phyloP scores from a whole-genome alignment of 2,113 vertebrate genomes.

The Calcarius ornatus region DNA sequence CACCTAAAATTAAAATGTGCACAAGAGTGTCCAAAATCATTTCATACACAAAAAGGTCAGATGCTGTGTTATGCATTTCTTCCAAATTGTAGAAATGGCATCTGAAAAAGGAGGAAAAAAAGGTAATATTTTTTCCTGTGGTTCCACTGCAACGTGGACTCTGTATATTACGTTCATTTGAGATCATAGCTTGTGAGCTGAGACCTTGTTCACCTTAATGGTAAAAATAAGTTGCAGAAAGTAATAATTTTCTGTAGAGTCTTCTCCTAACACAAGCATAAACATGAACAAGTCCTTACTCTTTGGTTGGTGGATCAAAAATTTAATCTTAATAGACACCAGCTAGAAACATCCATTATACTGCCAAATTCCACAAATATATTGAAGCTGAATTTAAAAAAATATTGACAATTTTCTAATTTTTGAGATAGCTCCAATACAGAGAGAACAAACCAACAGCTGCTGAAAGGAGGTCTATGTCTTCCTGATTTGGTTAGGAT shows the following conservation, averaged over 20 bases:
- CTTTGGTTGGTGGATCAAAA: background rate
- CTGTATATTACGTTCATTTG: background rate
- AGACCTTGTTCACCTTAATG: background rate
- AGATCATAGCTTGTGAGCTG: background rate
- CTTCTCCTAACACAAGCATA: background rate
- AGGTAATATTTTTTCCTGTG: background rate
- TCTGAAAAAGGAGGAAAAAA: background rate
- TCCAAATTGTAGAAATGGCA: background rate
- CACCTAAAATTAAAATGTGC: background rate
- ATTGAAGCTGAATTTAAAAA: background rate
- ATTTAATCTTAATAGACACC: background rate
- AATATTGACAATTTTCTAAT: background rate
- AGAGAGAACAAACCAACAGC: background rate
- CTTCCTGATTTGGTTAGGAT: background rate
- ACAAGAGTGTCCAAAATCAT: background rate
- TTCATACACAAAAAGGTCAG: background rate
- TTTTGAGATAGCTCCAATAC: background rate
- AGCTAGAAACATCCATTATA: background rate
- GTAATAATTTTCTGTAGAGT: background rate
- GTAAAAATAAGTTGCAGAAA: background rate
- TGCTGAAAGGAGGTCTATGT: background rate
- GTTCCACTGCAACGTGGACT: background rate
- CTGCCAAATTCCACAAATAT: background rate
- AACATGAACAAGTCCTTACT: background rate
- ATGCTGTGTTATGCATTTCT: background rate